phyloP scores from a whole-genome alignment of 1,140 invertebrate genomes.

The Musca domestica region DNA sequence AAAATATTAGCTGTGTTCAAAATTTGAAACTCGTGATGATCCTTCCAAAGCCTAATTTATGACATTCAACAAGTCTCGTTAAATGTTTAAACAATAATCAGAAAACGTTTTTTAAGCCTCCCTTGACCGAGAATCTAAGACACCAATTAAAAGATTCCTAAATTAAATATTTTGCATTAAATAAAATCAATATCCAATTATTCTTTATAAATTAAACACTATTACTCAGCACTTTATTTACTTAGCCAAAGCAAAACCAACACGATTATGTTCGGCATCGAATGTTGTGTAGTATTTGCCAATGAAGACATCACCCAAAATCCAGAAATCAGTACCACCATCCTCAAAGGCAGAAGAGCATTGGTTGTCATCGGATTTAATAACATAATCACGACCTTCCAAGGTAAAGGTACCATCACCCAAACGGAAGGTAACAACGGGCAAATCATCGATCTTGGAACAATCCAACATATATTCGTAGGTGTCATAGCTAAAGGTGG shows the following conservation, averaged over 20 bases:
- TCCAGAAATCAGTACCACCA: slow-evolving; percentile 38
- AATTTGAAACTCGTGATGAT: too few species aligned
- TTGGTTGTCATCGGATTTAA: neutral
- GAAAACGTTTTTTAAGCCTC: too few species aligned
- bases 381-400: slow-evolving; percentile 30
- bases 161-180: too few species aligned
- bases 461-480: slow-evolving; percentile 11
- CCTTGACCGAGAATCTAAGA: too few species aligned
- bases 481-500: neutral
- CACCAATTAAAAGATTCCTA: too few species aligned
- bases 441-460: slow-evolving; percentile 22
- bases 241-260: slow-evolving; percentile 59
- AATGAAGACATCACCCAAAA: slow-evolving; percentile 65
- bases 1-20: too few species aligned
- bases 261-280: slow-evolving; percentile 65
- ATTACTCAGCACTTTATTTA: slow-evolving; percentile 7
- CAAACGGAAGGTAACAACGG: slow-evolving; percentile 34
- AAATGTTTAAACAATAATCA: too few species aligned
- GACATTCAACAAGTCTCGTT: too few species aligned
- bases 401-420: slow-evolving; percentile 31
- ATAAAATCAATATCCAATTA: too few species aligned
- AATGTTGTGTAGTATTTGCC: slow-evolving; percentile 71
- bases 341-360: slow-evolving; percentile 33
- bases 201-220: too few species aligned
- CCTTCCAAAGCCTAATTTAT: too few species aligned